Base-by-base conservation (phyloP, 2,888 invertebrate species). In the Archips xylosteana region DNA sequence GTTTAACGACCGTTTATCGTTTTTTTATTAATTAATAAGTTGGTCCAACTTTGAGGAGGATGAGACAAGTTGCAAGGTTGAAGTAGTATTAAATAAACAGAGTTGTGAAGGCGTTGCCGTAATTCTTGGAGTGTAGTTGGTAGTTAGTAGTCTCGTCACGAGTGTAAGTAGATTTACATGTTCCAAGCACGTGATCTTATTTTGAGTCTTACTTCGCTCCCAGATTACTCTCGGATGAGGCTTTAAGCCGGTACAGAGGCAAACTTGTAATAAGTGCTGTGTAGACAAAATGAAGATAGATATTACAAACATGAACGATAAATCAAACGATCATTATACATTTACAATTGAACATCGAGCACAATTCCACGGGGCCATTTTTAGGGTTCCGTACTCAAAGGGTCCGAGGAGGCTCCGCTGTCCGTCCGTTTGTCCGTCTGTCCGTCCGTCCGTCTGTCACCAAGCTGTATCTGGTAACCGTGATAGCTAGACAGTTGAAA, bases 101-200 rank as follows among this genome's bases (percentile, higher is more conserved):
- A 76, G 77, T 75, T 77, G 77, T 79, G 76, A 77, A 76, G 78
- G 77, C 76, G 78, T 75, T 75, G 77, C 76, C 77, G 76, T 78
- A 79, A 81, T 79, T 80, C 78, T 84, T 83, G 78, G 81, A 81
- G 82, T 80, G 82, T 80, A 84, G 77, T 57, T 64, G 59, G 80
- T 79, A 79, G 83, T 90, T 86, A 79, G 84, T 62, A 92, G 84
- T 87, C 89, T 70, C 76, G 82, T 81, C 91, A 91, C 89, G 89
- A 80, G 78, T 80, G 81, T 90, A 89, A 92, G 92, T 92, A 91
- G 89, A 92, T 92, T 92, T 92, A 91, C 92, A 91, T 92, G 92
- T 92, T 81, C 81, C 78, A 61, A 81, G 89, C 83, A 89, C 92
- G 92, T 92, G 92, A 91, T 87, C 87, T 83, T 90, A 90, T 91